A percentile compares a stretch with the other conserved stretches of the same genome.
These are phyloP conservation scores for Phengaris alcon DNA, from an alignment of 2,888 invertebrate species.

Conservation along the genomic window DNA sequence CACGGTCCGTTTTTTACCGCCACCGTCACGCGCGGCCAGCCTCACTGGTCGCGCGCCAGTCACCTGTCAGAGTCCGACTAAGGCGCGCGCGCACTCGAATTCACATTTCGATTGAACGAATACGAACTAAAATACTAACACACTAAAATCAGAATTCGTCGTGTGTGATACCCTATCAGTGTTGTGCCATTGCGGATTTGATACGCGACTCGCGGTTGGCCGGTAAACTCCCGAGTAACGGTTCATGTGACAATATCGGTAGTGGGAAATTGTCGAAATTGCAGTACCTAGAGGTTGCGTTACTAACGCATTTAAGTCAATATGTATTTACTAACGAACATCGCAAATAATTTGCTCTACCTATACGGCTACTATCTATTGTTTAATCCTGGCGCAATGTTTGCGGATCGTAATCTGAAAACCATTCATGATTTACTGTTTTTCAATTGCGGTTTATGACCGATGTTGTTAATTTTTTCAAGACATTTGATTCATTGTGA, in stretches of 20 bases:
- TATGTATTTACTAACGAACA: slow-evolving; percentile 34
- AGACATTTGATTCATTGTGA: background rate
- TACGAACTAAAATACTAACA: slow-evolving; percentile 54
- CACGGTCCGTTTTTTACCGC: slow-evolving; percentile 52
- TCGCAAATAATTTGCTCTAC: slow-evolving; percentile 35
- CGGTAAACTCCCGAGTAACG: slow-evolving; percentile 56
- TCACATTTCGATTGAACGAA: slow-evolving; percentile 53
- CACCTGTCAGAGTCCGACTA: slow-evolving; percentile 69
- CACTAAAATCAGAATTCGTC: slow-evolving; percentile 53
- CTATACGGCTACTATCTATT: slow-evolving; percentile 36
- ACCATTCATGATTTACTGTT: slow-evolving; percentile 17
- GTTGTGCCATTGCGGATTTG: slow-evolving; percentile 55
- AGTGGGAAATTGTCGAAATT: slow-evolving; percentile 33
- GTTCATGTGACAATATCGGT: slow-evolving; percentile 30
- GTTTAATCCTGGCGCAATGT: slow-evolving; percentile 36
- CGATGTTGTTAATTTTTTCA: background rate
- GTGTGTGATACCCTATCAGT: slow-evolving; percentile 50
- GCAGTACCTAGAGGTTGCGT: slow-evolving; percentile 9
- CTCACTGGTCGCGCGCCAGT: slow-evolving; percentile 52
- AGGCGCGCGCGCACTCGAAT: slow-evolving; percentile 57
- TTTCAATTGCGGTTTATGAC: background rate
- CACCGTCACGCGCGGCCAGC: slow-evolving; percentile 60
- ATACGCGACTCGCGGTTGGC: slow-evolving; percentile 48
- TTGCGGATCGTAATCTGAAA: slow-evolving; percentile 29
- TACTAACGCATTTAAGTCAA: slow-evolving; percentile 27